These are phyloP conservation scores for Azemiops feae DNA, from an alignment of 2,113 vertebrate genomes.

Conservation along the genomic window DNA sequence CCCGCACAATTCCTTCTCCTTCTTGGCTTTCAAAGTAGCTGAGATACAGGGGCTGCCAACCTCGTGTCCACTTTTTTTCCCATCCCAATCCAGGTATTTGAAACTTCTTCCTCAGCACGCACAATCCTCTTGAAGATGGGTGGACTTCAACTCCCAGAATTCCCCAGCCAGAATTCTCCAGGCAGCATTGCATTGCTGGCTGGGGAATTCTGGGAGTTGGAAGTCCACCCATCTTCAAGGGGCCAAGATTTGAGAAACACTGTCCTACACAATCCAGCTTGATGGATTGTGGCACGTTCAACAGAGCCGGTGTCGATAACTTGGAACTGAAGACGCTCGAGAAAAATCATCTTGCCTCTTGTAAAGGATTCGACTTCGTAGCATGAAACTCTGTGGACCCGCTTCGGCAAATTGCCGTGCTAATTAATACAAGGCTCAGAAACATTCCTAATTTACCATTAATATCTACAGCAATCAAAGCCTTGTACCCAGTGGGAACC, in stretches of 20 bases:
- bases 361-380: accelerated
- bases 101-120: neutral
- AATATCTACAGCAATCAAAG: slow-evolving; percentile 3
- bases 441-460: neutral
- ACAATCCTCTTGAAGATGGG: neutral
- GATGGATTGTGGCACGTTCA: too few relatives aligned
- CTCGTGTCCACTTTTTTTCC: neutral
- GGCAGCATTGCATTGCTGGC: too few relatives aligned
- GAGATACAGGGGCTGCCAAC: neutral
- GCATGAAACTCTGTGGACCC: accelerated
- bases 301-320: neutral
- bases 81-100: neutral
- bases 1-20: accelerated
- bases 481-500: neutral
- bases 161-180: neutral
- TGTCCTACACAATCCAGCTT: neutral
- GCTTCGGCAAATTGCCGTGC: neutral
- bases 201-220: too few relatives aligned
- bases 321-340: accelerated
- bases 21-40: neutral
- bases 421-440: neutral
- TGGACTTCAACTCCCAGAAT: neutral
- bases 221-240: neutral
- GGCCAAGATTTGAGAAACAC: neutral
- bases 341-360: accelerated